phyloP scores from a whole-genome alignment of 2,113 vertebrate genomes.

The Sminthopsis crassicaudata region DNA sequence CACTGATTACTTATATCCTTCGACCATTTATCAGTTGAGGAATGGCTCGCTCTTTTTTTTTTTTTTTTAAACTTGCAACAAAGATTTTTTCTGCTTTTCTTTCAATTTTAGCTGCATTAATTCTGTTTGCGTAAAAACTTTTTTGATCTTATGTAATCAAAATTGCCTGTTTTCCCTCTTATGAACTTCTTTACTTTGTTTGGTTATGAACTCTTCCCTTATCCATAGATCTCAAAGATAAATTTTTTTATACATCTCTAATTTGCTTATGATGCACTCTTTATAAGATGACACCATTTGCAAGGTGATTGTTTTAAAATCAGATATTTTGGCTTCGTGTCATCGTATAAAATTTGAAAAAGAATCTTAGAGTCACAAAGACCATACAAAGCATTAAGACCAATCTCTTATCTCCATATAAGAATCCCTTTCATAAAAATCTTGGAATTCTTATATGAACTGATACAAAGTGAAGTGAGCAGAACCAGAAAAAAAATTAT shows the following conservation, averaged over 20 bases:
- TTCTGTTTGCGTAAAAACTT: not conserved
- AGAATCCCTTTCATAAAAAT: too few species aligned
- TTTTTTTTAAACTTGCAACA: not conserved
- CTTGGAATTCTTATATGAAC: too few species aligned
- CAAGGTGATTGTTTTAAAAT: not conserved
- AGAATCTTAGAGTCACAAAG: not conserved
- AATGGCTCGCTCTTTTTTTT: not conserved
- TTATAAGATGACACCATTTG: not conserved
- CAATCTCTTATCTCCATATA: not conserved
- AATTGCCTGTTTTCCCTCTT: not conserved
- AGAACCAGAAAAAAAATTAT: too few species aligned
- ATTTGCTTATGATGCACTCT: not conserved
- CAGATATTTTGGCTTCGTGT: not conserved
- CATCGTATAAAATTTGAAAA: not conserved
- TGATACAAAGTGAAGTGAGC: too few species aligned
- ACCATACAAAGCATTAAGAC: not conserved
- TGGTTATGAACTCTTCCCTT: not conserved
- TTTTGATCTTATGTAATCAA: not conserved
- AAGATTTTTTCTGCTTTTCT: not conserved
- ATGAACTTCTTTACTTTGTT: not conserved
- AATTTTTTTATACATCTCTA: not conserved
- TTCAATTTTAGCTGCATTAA: not conserved
- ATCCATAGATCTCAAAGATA: not conserved
- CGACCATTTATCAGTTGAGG: not conserved
- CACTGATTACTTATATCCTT: not conserved